Percentiles rank a stretch among this genome's conserved stretches.
Evolutionary conservation across 2,888 invertebrate genomes (phyloP).

Genomic region (Morpho helenor): DNA sequence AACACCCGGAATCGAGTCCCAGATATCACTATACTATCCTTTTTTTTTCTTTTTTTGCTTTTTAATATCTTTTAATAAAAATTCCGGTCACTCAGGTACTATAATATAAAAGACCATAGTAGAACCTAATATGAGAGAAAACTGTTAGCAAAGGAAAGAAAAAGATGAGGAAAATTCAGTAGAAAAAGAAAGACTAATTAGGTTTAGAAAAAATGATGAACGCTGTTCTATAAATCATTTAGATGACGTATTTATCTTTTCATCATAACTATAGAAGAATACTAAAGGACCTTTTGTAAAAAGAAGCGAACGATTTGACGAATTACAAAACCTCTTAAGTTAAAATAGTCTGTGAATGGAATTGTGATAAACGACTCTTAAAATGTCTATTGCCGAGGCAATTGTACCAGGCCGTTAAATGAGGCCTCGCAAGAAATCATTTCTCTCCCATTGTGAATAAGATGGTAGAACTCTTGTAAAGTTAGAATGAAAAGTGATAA

Average conservation of each 20-base stretch:
- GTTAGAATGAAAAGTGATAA: slow-evolving; percentile 14
- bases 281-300: slow-evolving; percentile 5
- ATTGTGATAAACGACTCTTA: slow-evolving; percentile 20
- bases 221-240: no score
- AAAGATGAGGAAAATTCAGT: no score
- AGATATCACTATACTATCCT: no score
- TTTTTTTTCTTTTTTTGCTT: no score
- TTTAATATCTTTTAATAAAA: no score
- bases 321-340: slow-evolving; percentile 17
- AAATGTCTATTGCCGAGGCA: slow-evolving; percentile 10
- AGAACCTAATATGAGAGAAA: no score
- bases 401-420: slow-evolving; percentile 16
- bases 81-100: no score
- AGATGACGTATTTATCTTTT: slow-evolving; percentile 1
- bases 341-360: slow-evolving; percentile 19
- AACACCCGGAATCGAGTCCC: no score
- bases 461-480: slow-evolving; percentile 10
- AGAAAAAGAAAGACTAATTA: no score
- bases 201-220: no score
- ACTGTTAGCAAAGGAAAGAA: no score
- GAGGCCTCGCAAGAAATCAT: slow-evolving; percentile 11
- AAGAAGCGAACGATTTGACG: slow-evolving; percentile 18
- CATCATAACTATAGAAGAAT: slow-evolving; percentile 9
- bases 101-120: no score
- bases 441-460: slow-evolving; percentile 18